Conservation (phyloP, 2,888 invertebrate genomes). For the Sinodicranocentrus sp. region DNA sequence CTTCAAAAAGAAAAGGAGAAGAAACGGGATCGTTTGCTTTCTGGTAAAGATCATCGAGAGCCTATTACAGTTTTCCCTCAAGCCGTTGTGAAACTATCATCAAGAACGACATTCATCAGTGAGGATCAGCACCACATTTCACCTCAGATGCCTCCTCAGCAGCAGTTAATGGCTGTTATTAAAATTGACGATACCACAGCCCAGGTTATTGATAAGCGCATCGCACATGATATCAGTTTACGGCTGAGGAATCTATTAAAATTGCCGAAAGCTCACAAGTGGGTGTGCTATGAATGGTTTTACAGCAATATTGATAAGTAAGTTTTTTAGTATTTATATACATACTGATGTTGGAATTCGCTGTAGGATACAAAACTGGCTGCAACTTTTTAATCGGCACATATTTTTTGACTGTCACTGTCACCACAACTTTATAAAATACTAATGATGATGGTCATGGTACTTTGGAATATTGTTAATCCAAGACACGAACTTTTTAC, state of each 20-base stretch:
- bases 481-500: too few relatives aligned
- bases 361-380: too few relatives aligned
- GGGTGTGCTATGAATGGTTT: conserved; percentile 99
- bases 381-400: background rate
- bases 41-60: conserved; percentile 31
- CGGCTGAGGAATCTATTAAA: conserved; percentile 94
- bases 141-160: background rate
- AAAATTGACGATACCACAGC: conserved; percentile 54
- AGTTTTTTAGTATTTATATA: too few relatives aligned
- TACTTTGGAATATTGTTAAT: background rate
- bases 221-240: conserved; percentile 93
- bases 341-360: too few relatives aligned
- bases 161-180: conserved; percentile 74
- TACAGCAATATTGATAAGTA: conserved; percentile 97
- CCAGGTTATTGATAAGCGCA: conserved; percentile 86
- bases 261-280: conserved; percentile 98
- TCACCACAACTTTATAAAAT: too few relatives aligned
- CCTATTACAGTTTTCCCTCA: conserved; percentile 54
- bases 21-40: conserved; percentile 33
- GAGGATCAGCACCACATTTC: conserved; percentile 21
- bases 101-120: background rate
- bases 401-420: background rate
- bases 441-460: too few relatives aligned
- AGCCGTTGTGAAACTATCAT: conserved; percentile 25
- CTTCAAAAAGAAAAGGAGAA: conserved; percentile 46